Evolutionary conservation across 2,888 invertebrate species (phyloP).

Genomic region (Polia nebulosa): DNA sequence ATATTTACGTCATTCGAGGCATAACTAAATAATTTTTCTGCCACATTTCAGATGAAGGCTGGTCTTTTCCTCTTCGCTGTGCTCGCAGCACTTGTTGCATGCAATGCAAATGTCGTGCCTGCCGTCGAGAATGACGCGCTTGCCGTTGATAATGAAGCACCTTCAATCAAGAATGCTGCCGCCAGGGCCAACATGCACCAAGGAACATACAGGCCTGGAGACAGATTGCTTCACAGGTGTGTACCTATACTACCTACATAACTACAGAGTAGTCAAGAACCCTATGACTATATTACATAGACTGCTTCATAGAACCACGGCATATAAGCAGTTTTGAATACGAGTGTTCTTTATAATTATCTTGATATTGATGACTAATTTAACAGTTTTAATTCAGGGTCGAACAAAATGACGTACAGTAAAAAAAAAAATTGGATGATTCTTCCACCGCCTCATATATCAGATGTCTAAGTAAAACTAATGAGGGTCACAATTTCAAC

Average conservation of each 20-base stretch:
- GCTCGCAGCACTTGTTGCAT: conserved; percentile 28
- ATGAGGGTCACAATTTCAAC: no score
- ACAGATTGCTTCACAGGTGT: conserved; percentile 54
- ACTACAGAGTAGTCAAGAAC: background rate
- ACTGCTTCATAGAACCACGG: no score
- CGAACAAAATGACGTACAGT: no score
- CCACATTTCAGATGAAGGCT: conserved; percentile 39
- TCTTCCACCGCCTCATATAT: no score
- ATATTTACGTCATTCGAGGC: no score
- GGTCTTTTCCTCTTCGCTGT: conserved; percentile 31
- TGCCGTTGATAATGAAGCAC: no score
- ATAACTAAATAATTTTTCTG: background rate
- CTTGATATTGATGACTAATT: no score
- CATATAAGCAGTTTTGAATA: background rate
- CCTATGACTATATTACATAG: no score
- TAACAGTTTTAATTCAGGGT: no score
- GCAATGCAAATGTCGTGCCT: conserved; percentile 33
- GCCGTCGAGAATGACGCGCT: no score
- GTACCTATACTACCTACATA: background rate
- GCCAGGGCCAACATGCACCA: conserved; percentile 32
- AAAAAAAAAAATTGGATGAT: background rate
- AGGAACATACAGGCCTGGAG: conserved; percentile 13
- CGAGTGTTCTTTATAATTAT: background rate
- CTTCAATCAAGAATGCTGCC: no score
- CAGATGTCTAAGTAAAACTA: no score